Evolutionary conservation across 2,797 vertebrate genomes (phyloP).

Genomic region (Phylloscopus collybita): DNA sequence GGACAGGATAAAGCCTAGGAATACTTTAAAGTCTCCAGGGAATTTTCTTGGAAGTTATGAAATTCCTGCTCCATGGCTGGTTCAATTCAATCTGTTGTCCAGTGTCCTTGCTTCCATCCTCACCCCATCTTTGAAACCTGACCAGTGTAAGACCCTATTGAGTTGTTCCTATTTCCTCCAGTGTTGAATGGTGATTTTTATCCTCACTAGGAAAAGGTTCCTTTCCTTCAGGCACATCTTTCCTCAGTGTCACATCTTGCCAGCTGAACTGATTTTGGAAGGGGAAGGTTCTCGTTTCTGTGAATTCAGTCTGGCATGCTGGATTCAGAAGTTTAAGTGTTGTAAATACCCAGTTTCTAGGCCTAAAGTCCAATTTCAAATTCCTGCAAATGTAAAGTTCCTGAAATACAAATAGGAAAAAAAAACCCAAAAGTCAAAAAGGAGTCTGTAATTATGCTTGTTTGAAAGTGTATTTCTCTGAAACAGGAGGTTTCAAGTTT

Average conservation of each 20-base stretch:
- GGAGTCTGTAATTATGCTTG: fast-evolving
- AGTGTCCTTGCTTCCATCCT: not conserved
- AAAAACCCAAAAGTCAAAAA: not conserved
- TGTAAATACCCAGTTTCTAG: not conserved
- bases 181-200: not conserved
- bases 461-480: not conserved
- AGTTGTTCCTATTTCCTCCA: not conserved
- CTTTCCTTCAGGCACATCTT: not conserved
- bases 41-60: not conserved
- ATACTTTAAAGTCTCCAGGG: not conserved
- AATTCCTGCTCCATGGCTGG: not conserved
- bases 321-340: not conserved
- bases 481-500: not conserved
- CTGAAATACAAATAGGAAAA: not conserved
- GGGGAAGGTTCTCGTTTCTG: not conserved
- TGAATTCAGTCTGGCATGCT: not conserved
- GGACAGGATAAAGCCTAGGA: too few relatives aligned
- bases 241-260: not conserved
- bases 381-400: not conserved
- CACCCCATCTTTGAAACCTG: not conserved
- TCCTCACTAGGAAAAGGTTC: not conserved
- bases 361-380: not conserved
- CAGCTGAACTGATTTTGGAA: not conserved
- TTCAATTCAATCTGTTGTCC: not conserved
- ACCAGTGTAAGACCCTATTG: fast-evolving